These are phyloP conservation scores for Pseudococcus viburni DNA, from an alignment of 2,888 invertebrate species.

Conservation along the genomic window DNA sequence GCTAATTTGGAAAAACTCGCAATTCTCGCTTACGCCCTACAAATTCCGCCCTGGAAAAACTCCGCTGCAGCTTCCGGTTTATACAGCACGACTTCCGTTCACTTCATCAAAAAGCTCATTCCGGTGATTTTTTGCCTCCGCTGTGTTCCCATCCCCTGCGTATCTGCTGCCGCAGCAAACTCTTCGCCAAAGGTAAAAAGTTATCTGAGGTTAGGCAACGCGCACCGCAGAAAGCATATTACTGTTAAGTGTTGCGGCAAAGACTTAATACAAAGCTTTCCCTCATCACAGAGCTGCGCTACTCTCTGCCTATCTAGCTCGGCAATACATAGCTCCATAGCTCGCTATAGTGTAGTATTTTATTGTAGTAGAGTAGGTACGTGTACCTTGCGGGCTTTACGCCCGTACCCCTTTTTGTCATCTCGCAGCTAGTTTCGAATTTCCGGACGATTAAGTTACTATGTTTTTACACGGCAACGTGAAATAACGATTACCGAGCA, in stretches of 20 bases:
- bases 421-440: constrained; percentile 42
- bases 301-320: not conserved
- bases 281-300: not conserved
- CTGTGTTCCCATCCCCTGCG: not conserved
- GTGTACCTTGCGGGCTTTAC: constrained; percentile 18
- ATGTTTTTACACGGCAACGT: constrained; percentile 16
- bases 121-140: not conserved
- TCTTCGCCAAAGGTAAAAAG: not conserved
- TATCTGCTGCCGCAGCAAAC: not conserved
- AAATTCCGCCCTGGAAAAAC: not conserved
- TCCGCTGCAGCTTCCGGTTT: not conserved
- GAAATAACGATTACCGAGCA: constrained; percentile 16
- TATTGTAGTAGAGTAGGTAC: not conserved
- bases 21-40: not conserved
- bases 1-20: not conserved
- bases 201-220: not conserved
- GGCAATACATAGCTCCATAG: not conserved
- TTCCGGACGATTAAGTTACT: constrained; percentile 41
- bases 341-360: not conserved
- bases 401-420: constrained; percentile 30
- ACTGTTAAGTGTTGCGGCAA: constrained; percentile 21
- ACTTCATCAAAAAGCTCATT: not conserved
- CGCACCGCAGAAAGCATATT: not conserved
- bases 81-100: not conserved
- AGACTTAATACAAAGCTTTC: constrained; percentile 15